Conservation (phyloP, 1,140 invertebrate genomes). For the Nymphalis io region DNA sequence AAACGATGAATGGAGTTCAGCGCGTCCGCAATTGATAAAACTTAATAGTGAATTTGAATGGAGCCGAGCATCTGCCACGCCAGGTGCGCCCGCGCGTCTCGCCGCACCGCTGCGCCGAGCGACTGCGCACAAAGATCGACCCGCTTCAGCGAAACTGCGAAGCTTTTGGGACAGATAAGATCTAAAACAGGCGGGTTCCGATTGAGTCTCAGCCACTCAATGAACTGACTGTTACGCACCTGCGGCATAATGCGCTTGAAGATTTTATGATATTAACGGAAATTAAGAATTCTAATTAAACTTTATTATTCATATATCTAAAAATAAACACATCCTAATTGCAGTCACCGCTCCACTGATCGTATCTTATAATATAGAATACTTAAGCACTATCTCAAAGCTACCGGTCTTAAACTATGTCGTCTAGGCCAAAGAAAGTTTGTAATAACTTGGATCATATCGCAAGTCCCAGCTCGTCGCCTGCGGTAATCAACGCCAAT, state of each 20-base stretch:
- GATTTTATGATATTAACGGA: not conserved
- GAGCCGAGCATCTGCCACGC: conserved; percentile 58
- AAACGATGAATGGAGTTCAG: conserved; percentile 53
- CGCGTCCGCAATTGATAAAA: conserved; percentile 69
- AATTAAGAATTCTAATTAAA: not conserved
- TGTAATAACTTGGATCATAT: conserved; percentile 15
- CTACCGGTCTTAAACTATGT: conserved; percentile 23
- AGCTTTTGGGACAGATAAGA: conserved; percentile 16
- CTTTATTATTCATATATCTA: not conserved
- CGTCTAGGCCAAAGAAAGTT: conserved; percentile 17
- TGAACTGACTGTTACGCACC: conserved; percentile 9
- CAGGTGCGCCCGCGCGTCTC: conserved; percentile 60
- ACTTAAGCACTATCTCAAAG: conserved; percentile 2
- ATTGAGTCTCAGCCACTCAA: conserved; percentile 18
- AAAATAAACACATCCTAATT: conserved; percentile 7
- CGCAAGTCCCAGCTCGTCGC: not conserved
- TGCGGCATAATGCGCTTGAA: not conserved
- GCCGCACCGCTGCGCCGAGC: conserved; percentile 29
- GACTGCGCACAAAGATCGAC: conserved; percentile 33
- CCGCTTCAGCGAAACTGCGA: conserved; percentile 20
- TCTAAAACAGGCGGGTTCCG: conserved; percentile 10
- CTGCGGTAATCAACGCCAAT: conserved; percentile 6
- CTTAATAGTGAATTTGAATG: conserved; percentile 66
- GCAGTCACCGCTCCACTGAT: not conserved
- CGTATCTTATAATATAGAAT: not conserved